phyloP scores from a whole-genome alignment of 2,113 vertebrate genomes.

The Sporophila hypoxantha region DNA sequence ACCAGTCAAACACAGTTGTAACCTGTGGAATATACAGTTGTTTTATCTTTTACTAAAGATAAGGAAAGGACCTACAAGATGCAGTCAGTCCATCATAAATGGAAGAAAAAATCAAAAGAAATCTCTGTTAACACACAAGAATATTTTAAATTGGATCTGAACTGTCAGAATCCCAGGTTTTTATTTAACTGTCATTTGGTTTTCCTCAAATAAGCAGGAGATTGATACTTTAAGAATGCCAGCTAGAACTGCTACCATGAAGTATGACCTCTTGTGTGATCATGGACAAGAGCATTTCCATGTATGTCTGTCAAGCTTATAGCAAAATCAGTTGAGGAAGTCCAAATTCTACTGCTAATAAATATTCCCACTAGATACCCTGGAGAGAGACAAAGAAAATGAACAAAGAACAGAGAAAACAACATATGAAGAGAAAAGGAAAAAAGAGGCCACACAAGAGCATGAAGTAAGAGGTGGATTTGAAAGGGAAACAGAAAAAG shows the following conservation, averaged over 20 bases:
- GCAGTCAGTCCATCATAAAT: not conserved
- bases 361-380: not conserved
- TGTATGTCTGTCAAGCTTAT: not conserved
- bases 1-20: not conserved
- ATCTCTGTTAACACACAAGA: not conserved
- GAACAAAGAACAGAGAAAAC: not conserved
- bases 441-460: not conserved
- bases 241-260: not conserved
- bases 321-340: not conserved
- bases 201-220: not conserved
- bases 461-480: not conserved
- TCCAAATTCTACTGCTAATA: not conserved
- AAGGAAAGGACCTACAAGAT: not conserved
- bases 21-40: accelerated
- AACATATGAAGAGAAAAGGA: not conserved
- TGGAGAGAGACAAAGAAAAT: not conserved
- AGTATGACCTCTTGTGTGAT: not conserved
- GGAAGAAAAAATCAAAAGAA: not conserved
- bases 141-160: not conserved
- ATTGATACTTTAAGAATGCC: not conserved
- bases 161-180: not conserved
- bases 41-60: not conserved
- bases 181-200: not conserved
- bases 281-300: not conserved
- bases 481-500: not conserved